phyloP scores from a whole-genome alignment of 2,888 invertebrate genomes.

The Pteria penguin region DNA sequence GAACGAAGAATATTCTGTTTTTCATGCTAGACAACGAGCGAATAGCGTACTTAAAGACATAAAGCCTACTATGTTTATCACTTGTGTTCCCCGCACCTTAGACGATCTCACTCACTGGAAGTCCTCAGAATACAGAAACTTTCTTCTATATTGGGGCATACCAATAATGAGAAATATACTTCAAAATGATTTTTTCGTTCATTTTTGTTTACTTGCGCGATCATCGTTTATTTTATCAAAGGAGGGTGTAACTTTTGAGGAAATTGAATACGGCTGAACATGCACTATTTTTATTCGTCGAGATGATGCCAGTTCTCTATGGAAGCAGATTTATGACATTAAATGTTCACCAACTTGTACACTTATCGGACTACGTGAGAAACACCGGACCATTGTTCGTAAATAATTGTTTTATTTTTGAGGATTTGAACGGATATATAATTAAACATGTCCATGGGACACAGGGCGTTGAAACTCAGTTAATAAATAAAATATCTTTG shows the following conservation, averaged over 20 bases:
- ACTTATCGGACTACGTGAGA: constrained; percentile 14
- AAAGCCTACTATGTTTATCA: constrained; percentile 28
- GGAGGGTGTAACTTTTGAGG: background rate
- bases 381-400: constrained; percentile 1
- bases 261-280: constrained; percentile 9
- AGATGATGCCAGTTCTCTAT: constrained; percentile 1
- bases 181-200: background rate
- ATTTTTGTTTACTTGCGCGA: too few species aligned
- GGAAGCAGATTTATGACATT: background rate
- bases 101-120: constrained; percentile 30
- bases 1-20: constrained; percentile 23
- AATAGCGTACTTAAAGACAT: constrained; percentile 14
- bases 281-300: constrained; percentile 17
- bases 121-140: constrained; percentile 33
- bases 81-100: constrained; percentile 26
- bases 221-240: constrained; percentile 4
- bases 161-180: constrained; percentile 13
- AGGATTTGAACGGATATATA: constrained; percentile 35
- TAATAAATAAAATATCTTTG: constrained; percentile 10
- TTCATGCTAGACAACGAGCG: background rate
- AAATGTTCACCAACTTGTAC: constrained; percentile 23
- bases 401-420: too few species aligned
- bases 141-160: constrained; percentile 31
- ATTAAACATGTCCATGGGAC: constrained; percentile 33
- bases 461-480: constrained; percentile 25